These are phyloP conservation scores for Bucorvus abyssinicus DNA, from an alignment of 2,797 vertebrate genomes.

Conservation along the genomic window DNA sequence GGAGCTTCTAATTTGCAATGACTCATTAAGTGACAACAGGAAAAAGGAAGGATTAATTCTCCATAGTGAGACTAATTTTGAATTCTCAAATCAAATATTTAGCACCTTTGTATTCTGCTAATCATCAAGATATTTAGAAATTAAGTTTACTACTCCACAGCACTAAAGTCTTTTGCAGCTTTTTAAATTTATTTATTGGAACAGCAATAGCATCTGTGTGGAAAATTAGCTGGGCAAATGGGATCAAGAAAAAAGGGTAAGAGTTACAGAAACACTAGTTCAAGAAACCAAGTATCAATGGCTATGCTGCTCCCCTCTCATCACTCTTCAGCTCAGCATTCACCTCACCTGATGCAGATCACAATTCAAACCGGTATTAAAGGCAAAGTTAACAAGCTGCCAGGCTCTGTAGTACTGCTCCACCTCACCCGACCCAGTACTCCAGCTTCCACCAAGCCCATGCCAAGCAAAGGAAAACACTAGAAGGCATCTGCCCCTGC, in stretches of 20 bases:
- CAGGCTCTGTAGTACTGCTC: not conserved
- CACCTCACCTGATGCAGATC: not conserved
- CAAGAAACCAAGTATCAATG: not conserved
- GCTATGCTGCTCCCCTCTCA: not conserved
- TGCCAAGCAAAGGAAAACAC: not conserved
- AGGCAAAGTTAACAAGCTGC: rapidly evolving
- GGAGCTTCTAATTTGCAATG: not conserved
- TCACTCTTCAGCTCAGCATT: not conserved
- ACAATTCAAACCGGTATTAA: not conserved
- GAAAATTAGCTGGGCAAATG: not conserved
- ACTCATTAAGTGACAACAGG: not conserved
- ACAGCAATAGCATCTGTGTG: not conserved
- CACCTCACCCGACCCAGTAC: not conserved
- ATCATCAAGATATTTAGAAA: not conserved
- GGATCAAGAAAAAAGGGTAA: not conserved
- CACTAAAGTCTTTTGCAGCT: not conserved
- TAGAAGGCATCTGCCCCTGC: not conserved
- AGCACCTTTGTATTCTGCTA: not conserved
- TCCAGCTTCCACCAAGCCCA: not conserved
- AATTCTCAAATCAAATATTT: not conserved
- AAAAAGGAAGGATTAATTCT: not conserved
- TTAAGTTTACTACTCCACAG: not conserved
- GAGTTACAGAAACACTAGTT: not conserved
- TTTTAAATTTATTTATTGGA: not conserved
- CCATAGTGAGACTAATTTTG: not conserved